Conservation (phyloP, 2,888 invertebrate genomes). For the Acronicta alni region DNA sequence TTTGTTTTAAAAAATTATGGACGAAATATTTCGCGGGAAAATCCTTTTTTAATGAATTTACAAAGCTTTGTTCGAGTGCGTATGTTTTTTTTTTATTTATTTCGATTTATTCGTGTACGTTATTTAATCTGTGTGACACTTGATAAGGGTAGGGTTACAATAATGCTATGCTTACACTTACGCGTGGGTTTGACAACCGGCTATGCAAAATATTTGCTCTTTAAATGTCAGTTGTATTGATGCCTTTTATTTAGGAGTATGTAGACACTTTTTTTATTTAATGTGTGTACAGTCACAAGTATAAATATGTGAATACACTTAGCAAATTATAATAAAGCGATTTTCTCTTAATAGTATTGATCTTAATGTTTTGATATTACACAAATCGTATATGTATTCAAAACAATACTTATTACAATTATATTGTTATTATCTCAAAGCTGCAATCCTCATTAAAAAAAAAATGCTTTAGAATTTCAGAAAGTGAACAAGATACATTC, state of each 20-base stretch:
- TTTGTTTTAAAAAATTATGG: constrained; percentile 48
- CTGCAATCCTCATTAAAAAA: too few species aligned
- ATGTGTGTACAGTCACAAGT: too few species aligned
- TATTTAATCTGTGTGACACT: constrained; percentile 51
- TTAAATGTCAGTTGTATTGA: constrained; percentile 4
- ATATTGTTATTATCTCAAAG: too few species aligned
- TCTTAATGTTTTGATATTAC: too few species aligned
- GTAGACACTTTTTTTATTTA: too few species aligned
- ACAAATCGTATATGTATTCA: too few species aligned
- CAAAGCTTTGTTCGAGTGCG: constrained; percentile 39
- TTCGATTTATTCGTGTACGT: constrained; percentile 47
- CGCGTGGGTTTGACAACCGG: constrained; percentile 12
- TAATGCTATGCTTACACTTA: constrained; percentile 13
- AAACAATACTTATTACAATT: too few species aligned
- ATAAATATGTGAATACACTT: too few species aligned
- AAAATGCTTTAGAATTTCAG: too few species aligned
- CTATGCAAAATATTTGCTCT: constrained; percentile 17
- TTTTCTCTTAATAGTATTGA: too few species aligned
- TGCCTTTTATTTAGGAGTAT: background rate
- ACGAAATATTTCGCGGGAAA: constrained; percentile 40
- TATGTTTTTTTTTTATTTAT: constrained; percentile 48
- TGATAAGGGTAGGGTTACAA: constrained; percentile 47
- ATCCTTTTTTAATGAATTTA: constrained; percentile 50
- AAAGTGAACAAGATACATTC: too few species aligned
- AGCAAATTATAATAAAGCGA: too few species aligned